phyloP scores from a whole-genome alignment of 1,140 invertebrate genomes.

The Reticulitermes speratus region DNA sequence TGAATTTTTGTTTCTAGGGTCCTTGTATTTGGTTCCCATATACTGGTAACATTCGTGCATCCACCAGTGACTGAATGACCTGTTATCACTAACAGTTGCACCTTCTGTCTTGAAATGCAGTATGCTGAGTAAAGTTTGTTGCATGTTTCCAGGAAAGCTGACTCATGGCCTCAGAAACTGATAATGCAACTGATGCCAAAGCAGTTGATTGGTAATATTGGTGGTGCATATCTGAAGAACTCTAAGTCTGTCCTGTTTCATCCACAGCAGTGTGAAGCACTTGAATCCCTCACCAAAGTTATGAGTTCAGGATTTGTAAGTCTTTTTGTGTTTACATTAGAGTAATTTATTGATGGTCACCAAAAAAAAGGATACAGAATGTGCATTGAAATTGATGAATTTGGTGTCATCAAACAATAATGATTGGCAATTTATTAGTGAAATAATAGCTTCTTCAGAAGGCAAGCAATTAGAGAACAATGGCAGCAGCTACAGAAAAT shows the following conservation, averaged over 20 bases:
- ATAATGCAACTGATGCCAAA: slow-evolving; percentile 94
- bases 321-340: slow-evolving; percentile 41
- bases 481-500: too few species aligned
- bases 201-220: slow-evolving; percentile 82
- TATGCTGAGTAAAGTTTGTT: too few species aligned
- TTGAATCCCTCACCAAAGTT: slow-evolving; percentile 81
- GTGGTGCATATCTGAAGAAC: slow-evolving; percentile 82
- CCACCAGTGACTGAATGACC: too few species aligned
- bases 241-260: slow-evolving; percentile 85
- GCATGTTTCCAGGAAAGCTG: slow-evolving; percentile 66
- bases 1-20: too few species aligned
- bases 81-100: too few species aligned
- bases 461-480: too few species aligned
- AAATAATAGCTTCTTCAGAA: too few species aligned
- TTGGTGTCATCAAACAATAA: too few species aligned
- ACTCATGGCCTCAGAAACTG: slow-evolving; percentile 88
- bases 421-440: too few species aligned
- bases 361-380: neutral
- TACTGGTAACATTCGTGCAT: too few species aligned
- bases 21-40: too few species aligned
- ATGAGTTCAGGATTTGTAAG: slow-evolving; percentile 91
- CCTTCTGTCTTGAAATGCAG: too few species aligned
- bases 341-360: neutral
- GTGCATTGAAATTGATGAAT: neutral
- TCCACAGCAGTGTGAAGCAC: slow-evolving; percentile 71